Conservation (phyloP, 2,888 invertebrate genomes). For the Dynastes tityus region DNA sequence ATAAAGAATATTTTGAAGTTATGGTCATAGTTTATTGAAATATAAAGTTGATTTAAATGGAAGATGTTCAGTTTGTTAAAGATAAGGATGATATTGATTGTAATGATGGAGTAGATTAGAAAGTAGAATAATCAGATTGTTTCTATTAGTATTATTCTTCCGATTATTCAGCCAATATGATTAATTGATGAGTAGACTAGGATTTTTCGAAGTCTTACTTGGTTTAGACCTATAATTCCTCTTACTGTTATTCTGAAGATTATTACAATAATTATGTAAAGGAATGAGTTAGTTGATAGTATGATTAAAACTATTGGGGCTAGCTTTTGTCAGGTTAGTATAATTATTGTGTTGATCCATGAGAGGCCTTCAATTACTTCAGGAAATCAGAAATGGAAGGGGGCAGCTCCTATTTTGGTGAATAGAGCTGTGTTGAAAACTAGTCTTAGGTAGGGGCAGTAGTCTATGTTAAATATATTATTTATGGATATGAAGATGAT, state of each 20-base stretch:
- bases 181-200: conserved; percentile 78
- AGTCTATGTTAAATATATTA: conserved; percentile 44
- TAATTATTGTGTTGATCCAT: conserved; percentile 74
- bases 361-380: conserved; percentile 75
- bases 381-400: conserved; percentile 77
- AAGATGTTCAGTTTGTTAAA: conserved; percentile 72
- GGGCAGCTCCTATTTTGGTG: conserved; percentile 75
- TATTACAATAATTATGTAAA: conserved; percentile 68
- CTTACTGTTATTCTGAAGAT: conserved; percentile 72
- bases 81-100: conserved; percentile 70
- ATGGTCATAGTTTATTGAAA: conserved; percentile 67
- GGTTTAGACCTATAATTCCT: conserved; percentile 71
- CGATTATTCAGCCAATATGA: conserved; percentile 73
- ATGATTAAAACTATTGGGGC: conserved; percentile 72
- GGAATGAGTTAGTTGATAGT: conserved; percentile 64
- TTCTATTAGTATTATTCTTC: conserved; percentile 56
- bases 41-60: conserved; percentile 73
- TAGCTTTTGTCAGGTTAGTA: conserved; percentile 80
- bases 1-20: conserved; percentile 72
- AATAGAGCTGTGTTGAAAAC: conserved; percentile 67
- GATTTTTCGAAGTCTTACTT: conserved; percentile 72
- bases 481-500: conserved; percentile 68
- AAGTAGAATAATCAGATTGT: conserved; percentile 58
- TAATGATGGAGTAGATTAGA: conserved; percentile 71
- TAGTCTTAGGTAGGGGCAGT: conserved; percentile 51